These are phyloP conservation scores for Nesoenas mayeri DNA, from an alignment of 2,113 vertebrate species.

Conservation along the genomic window DNA sequence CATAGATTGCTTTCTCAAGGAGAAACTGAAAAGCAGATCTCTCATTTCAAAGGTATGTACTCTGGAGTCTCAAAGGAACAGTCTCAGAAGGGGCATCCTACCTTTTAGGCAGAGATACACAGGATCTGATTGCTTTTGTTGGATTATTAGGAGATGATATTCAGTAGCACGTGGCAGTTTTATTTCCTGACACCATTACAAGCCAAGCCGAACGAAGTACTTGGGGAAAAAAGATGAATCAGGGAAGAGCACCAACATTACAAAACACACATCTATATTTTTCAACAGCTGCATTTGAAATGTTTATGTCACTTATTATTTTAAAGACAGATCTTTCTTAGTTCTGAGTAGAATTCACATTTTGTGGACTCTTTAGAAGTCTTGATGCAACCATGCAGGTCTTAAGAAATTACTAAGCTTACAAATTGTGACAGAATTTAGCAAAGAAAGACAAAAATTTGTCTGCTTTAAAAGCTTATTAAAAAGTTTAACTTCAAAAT, in stretches of 20 bases:
- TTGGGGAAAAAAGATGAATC: neutral
- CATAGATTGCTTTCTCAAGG: neutral
- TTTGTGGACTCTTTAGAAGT: neutral
- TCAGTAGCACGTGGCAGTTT: neutral
- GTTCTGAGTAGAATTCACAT: neutral
- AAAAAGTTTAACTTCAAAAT: neutral
- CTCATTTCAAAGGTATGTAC: neutral
- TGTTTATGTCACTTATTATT: neutral
- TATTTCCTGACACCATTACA: neutral
- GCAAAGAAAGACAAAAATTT: neutral
- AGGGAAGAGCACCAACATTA: neutral
- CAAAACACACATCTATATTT: neutral
- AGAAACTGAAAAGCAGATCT: neutral
- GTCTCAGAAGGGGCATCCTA: neutral
- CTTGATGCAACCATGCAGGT: neutral
- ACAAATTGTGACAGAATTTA: neutral
- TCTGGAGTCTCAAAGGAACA: neutral
- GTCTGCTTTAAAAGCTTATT: neutral
- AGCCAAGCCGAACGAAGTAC: neutral
- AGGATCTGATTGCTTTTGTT: rapidly evolving
- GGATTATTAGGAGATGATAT: neutral
- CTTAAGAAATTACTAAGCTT: neutral
- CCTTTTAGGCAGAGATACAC: neutral
- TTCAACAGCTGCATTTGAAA: neutral
- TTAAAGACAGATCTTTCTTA: neutral